Conservation (phyloP, 2,888 invertebrate genomes). For the Desoria tigrina region DNA sequence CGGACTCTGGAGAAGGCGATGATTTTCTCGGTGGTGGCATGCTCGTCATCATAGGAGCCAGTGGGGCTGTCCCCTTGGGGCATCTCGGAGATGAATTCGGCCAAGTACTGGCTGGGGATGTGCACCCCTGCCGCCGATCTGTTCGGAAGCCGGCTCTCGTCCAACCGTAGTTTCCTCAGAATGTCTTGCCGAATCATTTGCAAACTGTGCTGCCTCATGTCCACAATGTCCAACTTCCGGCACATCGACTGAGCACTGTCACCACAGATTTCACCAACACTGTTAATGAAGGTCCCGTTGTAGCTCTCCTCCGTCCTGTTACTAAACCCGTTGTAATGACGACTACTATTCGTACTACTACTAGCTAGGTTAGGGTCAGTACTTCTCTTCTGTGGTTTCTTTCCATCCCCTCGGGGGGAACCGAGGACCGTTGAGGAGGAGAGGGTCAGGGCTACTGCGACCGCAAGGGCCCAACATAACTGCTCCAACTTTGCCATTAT, state of each 20-base stretch:
- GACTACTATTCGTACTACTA: too few relatives aligned
- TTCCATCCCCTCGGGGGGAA: too few relatives aligned
- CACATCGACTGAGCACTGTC: slow-evolving; percentile 8
- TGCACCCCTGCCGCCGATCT: slow-evolving; percentile 42
- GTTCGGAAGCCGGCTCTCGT: slow-evolving; percentile 51
- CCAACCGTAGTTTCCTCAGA: slow-evolving; percentile 50
- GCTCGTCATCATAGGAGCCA: slow-evolving; percentile 50
- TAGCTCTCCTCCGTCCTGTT: neutral
- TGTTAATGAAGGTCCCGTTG: slow-evolving; percentile 18
- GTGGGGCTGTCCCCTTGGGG: slow-evolving; percentile 46
- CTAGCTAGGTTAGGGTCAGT: too few relatives aligned
- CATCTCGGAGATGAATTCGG: slow-evolving; percentile 48
- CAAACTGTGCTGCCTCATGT: slow-evolving; percentile 49
- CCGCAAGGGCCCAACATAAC: too few relatives aligned
- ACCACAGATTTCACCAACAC: slow-evolving; percentile 29
- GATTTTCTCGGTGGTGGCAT: slow-evolving; percentile 52
- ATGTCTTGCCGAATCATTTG: slow-evolving; percentile 51
- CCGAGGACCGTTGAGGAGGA: too few relatives aligned
- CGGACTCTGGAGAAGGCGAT: slow-evolving; percentile 53
- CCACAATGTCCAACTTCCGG: slow-evolving; percentile 31
- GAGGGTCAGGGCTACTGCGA: too few relatives aligned
- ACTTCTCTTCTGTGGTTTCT: too few relatives aligned
- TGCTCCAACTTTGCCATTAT: too few relatives aligned
- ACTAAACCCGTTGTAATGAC: too few relatives aligned
- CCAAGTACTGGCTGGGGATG: slow-evolving; percentile 45